Evolutionary conservation across 2,888 invertebrate species (phyloP), one percentile per base, ranked within the genome.

Genomic region (Dryobotodes eremita): DNA sequence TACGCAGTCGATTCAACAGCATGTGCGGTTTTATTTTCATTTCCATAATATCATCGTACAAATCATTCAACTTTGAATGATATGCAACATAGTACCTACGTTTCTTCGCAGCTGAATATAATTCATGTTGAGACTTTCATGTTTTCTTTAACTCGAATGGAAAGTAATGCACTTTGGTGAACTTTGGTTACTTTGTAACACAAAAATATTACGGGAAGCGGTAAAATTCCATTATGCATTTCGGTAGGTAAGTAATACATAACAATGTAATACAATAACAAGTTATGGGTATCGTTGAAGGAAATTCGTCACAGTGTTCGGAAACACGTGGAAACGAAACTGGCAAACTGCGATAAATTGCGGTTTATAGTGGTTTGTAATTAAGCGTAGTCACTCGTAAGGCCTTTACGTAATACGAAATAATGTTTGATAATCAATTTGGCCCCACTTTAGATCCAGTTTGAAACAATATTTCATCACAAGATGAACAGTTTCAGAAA

Each of bases 271-370:
- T 78, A 79, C 71, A 82, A 80, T 77, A 78, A 77, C 72, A 73
- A 79, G 72, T 79, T 77, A 79, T 73, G 75, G 68, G 74, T 76
- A 65, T 62, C 70, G 75, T 69, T 75, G 70, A 69, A 77, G 78
- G 83, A 78, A 89, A 88, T 89, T 85, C 88, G 86, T 84, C 79
- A 87, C 86, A 82, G 79, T 64, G 13, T 17, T 78, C 78, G n/a
- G 74, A 82, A 85, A 88, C 89, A 88, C 85, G 89, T 88, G 89
- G 76, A 86, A 69, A 65, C 65, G 53, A 53, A 82, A 82, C 36
- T 42, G n/a, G 70, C 55, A 55, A 55, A n/a, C 62, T 75, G 75
- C 80, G 77, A 86, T 87, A 84, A 84, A 86, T 77, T 68, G 80
- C 50, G 20, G 71, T 81, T 82, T 86, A 72, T 77, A 72, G 78